Base-by-base conservation (phyloP, 2,797 vertebrate genomes). In the Myotis daubentonii region DNA sequence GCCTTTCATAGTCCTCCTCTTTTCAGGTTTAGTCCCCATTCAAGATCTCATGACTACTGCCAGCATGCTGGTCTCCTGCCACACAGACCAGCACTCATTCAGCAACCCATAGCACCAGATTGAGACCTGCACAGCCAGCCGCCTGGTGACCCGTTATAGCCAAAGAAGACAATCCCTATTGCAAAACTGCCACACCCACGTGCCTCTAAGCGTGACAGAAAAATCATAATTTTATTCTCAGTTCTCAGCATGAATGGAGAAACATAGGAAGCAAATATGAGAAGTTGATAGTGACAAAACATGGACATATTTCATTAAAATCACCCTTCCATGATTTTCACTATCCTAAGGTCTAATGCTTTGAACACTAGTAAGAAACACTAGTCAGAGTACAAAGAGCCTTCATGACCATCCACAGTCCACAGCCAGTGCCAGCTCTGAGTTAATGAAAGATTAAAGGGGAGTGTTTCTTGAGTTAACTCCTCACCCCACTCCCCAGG, bases 221-320 rank as follows among this genome's bases (percentile, higher is more conserved):
- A 85, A 38, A 78, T 72, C 51, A 1, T 66, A 84, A 80, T 6
- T 41, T 80, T 71, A 81, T 47, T 83, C n/a, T 60, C 47, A 19
- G 5, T 78, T 91, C 94, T 87, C 38, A 84, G 16, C 5, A 22
- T 87, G 51, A 92, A 19, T 60, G 22, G 44, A 93, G 49, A 88
- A 91, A 79, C 68, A 88, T 93, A 94, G 33, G 51, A 85, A 44
- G 47, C 11, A 53, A 17, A 62, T 90, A 65, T 93, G 33, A 91
- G 25, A 80, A 62, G 44, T 72, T 80, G 49, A 66, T 85, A 87
- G 53, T 76, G 36, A 22, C 23, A 57, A 41, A 79, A 75, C 44
- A 87, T 36, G 22, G 20, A 95, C 38, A 16, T 60, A 19, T 85
- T 94, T 87, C 53, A 82, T 94, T 78, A 71, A 79, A 96, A 66